Conservation (phyloP, 2,113 vertebrate genomes). For the Cryptoleucopteryx plumbea region DNA sequence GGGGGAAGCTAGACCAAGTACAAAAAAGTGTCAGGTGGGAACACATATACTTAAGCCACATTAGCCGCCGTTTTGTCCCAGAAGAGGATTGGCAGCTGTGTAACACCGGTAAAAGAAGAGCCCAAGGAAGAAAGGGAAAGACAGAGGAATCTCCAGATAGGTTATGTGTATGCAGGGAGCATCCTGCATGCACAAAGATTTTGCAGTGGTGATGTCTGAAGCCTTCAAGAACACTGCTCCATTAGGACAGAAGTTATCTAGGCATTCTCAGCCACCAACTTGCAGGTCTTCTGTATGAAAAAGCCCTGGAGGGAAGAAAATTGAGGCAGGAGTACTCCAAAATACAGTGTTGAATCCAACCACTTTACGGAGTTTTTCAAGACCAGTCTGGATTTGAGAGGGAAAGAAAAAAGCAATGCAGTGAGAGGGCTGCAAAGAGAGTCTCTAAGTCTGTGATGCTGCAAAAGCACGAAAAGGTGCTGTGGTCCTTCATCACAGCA, state of each 20-base stretch:
- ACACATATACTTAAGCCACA: neutral
- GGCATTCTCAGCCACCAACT: neutral
- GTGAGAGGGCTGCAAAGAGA: neutral
- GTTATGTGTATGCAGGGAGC: neutral
- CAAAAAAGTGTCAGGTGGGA: neutral
- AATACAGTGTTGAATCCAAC: neutral
- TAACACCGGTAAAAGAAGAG: neutral
- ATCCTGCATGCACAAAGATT: neutral
- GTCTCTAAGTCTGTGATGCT: neutral
- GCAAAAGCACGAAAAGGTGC: accelerated
- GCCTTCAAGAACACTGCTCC: neutral
- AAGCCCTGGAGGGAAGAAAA: neutral
- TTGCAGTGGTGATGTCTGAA: neutral
- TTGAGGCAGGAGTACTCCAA: neutral
- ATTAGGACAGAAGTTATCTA: neutral
- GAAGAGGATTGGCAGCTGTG: neutral
- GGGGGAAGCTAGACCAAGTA: neutral
- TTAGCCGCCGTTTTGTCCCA: neutral
- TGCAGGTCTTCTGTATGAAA: neutral
- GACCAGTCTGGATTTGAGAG: neutral
- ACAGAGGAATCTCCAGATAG: neutral
- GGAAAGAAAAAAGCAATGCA: neutral
- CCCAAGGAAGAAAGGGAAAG: neutral
- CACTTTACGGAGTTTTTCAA: neutral
- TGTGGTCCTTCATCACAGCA: neutral